These are phyloP conservation scores for Carpatolechia fugitivella DNA, from an alignment of 2,888 invertebrate genomes.

Conservation along the genomic window DNA sequence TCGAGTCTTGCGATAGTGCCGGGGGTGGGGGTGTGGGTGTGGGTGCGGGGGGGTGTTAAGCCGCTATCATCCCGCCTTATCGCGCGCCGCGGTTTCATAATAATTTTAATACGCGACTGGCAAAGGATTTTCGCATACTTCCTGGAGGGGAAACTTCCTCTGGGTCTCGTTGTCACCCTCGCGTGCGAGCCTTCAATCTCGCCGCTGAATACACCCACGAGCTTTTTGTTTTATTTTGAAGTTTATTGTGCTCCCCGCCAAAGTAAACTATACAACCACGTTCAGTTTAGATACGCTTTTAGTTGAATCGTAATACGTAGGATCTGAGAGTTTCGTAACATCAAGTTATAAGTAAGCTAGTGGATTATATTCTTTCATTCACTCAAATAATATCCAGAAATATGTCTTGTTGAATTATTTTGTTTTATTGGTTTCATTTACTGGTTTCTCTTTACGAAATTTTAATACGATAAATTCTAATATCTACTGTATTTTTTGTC, in stretches of 20 bases:
- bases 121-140: conserved; percentile 18
- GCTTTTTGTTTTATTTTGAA: conserved; percentile 56
- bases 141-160: conserved; percentile 28
- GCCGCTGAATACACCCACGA: conserved; percentile 57
- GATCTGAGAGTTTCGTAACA: background rate
- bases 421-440: too few species aligned
- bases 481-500: too few species aligned
- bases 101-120: conserved; percentile 70
- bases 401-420: too few species aligned
- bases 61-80: conserved; percentile 33
- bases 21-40: conserved; percentile 37
- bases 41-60: conserved; percentile 32
- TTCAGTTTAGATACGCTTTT: background rate
- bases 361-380: too few species aligned
- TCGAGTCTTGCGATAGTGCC: conserved; percentile 62
- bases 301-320: background rate
- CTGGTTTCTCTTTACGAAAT: too few species aligned
- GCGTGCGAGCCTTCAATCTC: conserved; percentile 57
- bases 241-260: conserved; percentile 34
- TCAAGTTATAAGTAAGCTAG: too few species aligned
- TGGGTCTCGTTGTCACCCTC: conserved; percentile 60
- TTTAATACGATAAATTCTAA: too few species aligned
- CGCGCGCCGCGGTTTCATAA: conserved; percentile 64
- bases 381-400: too few species aligned
- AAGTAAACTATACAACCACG: conserved; percentile 9